Evolutionary conservation across 2,888 invertebrate species (phyloP), one percentile per base, ranked within the genome.

Genomic region (Spialia ferax): DNA sequence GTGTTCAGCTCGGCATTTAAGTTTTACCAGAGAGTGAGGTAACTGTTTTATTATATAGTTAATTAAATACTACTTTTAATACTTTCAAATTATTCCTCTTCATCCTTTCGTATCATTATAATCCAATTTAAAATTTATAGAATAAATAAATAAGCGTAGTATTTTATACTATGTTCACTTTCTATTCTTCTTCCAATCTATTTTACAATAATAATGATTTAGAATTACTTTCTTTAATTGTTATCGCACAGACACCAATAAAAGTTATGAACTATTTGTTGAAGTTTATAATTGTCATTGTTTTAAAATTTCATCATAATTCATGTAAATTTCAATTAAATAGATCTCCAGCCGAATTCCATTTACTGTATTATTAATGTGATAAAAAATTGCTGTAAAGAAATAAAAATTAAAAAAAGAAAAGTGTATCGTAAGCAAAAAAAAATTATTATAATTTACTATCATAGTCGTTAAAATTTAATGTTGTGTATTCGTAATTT

Each of bases 351-450:
- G 67, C 72, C 72, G 70, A 77, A 82, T 82, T 83, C 83, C 83
- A 81, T 73, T 81, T 64, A 78, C 73, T 72, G 66, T 75, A 80
- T 80, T 83, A 79, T 80, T 83, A 82, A 79, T 29, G 15, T 74
- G 71, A 67, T 61, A 62, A 69, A 59, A 65, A 59, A 52, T 63
- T 23, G 10, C n/a, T 22, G 4, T 65, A 63, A 70, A 68, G 73
- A 70, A 68, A 63, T 63, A 57, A 54, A 54, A 54, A 50, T 11
- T 50, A 61, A 68, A 63, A 67, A 60, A 13, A 45, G 32, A 67
- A 71, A 63, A 70, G 35, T 68, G 63, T 64, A 64, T 52, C 61
- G 20, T 57, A 18, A 42, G 59, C 57, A 64, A 70, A 62, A 64
- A 70, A 61, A 70, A 48, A 26, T n/a, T n/a, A n/a, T n/a, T n/a